Conservation (phyloP, 1,140 invertebrate genomes). For the Paraescarpia echinospica region DNA sequence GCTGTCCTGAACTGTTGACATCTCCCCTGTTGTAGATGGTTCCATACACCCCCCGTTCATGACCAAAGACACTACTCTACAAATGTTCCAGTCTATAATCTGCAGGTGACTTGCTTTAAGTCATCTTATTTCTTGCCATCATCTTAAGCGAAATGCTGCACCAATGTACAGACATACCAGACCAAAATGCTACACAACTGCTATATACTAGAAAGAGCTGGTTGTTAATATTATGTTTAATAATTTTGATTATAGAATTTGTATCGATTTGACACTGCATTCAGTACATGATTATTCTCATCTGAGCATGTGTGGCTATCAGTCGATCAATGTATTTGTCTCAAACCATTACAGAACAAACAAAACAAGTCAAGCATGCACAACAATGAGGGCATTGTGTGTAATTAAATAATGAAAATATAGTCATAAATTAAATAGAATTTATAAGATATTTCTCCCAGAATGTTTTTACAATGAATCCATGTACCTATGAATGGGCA, state of each 20-base stretch:
- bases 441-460: too few relatives aligned
- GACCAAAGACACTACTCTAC: conserved; percentile 33
- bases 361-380: too few relatives aligned
- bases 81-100: conserved; percentile 49
- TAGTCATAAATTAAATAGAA: too few relatives aligned
- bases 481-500: too few relatives aligned
- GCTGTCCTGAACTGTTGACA: not conserved
- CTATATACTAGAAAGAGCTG: not conserved
- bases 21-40: conserved; percentile 44
- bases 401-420: too few relatives aligned
- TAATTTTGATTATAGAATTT: not conserved
- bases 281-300: not conserved
- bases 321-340: not conserved
- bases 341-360: not conserved
- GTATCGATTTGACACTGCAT: not conserved
- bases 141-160: too few relatives aligned
- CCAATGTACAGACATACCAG: too few relatives aligned
- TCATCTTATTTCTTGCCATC: not conserved
- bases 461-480: too few relatives aligned
- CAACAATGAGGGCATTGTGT: too few relatives aligned
- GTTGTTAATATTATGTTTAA: not conserved
- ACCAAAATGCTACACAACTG: not conserved
- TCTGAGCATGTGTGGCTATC: not conserved
- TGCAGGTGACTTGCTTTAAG: conserved; percentile 43
- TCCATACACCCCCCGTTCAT: conserved; percentile 49